Conservation (phyloP, 2,113 vertebrate genomes). For the Forbesichthys agassizii region DNA sequence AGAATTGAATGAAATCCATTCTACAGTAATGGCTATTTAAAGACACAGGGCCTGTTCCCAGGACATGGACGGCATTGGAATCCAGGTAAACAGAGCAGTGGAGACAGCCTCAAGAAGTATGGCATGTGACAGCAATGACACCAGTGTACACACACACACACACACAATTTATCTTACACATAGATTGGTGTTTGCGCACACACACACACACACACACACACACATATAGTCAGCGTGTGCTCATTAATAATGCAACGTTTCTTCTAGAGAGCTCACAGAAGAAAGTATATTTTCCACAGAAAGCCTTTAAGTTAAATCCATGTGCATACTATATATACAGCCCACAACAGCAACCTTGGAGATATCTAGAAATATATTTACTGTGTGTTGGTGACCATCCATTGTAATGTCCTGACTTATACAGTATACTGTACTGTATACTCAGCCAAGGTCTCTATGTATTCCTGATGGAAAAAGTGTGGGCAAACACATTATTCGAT, state of each 20-base stretch:
- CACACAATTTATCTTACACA: background rate
- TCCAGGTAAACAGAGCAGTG: slow-evolving; percentile 28
- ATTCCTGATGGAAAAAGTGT: background rate
- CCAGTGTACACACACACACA: slow-evolving; percentile 5
- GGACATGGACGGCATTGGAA: slow-evolving; percentile 18
- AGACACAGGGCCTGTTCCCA: slow-evolving; percentile 2
- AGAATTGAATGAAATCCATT: background rate
- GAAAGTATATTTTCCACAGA: too few relatives aligned
- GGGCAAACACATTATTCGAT: slow-evolving; percentile 38
- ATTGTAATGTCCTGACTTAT: too few relatives aligned
- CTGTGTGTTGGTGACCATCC: too few relatives aligned
- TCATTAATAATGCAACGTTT: slow-evolving; percentile 26
- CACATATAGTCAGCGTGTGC: background rate
- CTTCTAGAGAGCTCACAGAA: background rate
- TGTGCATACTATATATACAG: too few relatives aligned
- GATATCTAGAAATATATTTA: background rate
- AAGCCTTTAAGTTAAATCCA: too few relatives aligned
- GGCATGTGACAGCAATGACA: slow-evolving; percentile 38
- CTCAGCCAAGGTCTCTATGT: background rate
- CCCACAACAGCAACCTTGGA: background rate
- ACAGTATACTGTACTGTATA: too few relatives aligned
- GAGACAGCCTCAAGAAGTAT: slow-evolving; percentile 32
- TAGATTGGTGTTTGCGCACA: background rate
- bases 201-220: background rate
- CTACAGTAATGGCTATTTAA: background rate